A percentile compares a stretch with the other conserved stretches of the same genome.
phyloP scores from a whole-genome alignment of 1,140 invertebrate species.

The Littorina saxatilis region DNA sequence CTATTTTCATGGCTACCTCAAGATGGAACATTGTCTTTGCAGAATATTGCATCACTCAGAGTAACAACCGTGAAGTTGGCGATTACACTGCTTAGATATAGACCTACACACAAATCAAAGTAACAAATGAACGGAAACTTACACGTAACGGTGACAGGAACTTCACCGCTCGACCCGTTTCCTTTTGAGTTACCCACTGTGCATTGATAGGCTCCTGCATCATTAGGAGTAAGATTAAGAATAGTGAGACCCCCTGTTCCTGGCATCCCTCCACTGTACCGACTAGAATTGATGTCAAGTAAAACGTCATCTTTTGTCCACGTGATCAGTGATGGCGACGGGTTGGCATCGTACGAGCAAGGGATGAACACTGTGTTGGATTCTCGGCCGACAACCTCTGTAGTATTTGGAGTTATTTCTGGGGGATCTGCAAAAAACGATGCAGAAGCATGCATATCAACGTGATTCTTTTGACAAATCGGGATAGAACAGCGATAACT shows the following conservation, averaged over 20 bases:
- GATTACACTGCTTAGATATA: too few species aligned
- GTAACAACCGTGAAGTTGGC: too few species aligned
- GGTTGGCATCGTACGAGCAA: constrained; percentile 19
- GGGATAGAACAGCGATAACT: too few species aligned
- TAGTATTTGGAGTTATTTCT: background rate
- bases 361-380: background rate
- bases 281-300: background rate
- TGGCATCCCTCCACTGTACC: constrained; percentile 11
- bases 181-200: background rate
- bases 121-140: too few species aligned
- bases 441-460: too few species aligned
- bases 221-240: background rate
- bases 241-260: constrained; percentile 11
- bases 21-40: too few species aligned
- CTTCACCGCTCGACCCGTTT: background rate
- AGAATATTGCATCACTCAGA: too few species aligned
- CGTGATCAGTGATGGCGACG: background rate
- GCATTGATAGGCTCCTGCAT: constrained; percentile 25
- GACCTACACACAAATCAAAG: too few species aligned
- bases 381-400: background rate
- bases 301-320: constrained; percentile 10
- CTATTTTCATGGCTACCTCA: too few species aligned
- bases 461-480: too few species aligned
- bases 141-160: constrained; percentile 17
- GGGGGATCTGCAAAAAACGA: too few species aligned